A percentile compares a stretch with the other conserved stretches of the same genome.
Conservation (phyloP, 2,888 invertebrate species). For the Microctonus brassicae region DNA sequence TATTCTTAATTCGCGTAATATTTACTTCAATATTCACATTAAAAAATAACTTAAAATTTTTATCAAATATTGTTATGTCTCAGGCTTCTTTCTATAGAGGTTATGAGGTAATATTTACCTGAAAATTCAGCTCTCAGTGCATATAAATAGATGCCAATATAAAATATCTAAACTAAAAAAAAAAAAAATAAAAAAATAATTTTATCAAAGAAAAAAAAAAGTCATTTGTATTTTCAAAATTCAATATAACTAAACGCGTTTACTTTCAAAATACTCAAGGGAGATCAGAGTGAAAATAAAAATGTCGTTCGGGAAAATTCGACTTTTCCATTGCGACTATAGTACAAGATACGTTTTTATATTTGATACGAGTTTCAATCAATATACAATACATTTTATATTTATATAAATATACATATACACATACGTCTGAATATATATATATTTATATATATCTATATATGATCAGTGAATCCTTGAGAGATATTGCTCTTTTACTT, state of each 20-base stretch:
- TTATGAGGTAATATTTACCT: no score
- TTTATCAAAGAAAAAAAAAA: not conserved
- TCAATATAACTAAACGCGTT: not conserved
- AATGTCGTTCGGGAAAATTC: slow-evolving; percentile 7
- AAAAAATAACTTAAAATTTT: no score
- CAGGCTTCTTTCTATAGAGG: no score
- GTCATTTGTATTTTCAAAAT: slow-evolving; percentile 4
- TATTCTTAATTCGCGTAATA: no score
- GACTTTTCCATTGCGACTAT: not conserved
- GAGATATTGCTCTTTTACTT: slow-evolving; percentile 3
- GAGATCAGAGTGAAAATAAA: not conserved
- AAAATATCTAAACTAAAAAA: not conserved
- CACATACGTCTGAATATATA: no score
- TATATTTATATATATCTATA: not conserved
- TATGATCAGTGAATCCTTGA: slow-evolving; percentile 3
- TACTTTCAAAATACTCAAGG: slow-evolving; percentile 2
- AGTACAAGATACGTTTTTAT: slow-evolving; percentile 10
- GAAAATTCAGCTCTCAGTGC: no score
- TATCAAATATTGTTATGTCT: no score
- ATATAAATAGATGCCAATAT: no score
- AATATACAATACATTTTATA: no score
- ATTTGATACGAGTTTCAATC: slow-evolving; percentile 7
- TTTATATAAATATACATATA: no score
- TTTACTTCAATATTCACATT: no score
- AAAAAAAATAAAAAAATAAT: not conserved